A percentile compares a stretch with the other conserved stretches of the same genome.
These are phyloP conservation scores for Calyptomena viridis DNA, from an alignment of 2,113 vertebrate genomes.

Conservation along the genomic window DNA sequence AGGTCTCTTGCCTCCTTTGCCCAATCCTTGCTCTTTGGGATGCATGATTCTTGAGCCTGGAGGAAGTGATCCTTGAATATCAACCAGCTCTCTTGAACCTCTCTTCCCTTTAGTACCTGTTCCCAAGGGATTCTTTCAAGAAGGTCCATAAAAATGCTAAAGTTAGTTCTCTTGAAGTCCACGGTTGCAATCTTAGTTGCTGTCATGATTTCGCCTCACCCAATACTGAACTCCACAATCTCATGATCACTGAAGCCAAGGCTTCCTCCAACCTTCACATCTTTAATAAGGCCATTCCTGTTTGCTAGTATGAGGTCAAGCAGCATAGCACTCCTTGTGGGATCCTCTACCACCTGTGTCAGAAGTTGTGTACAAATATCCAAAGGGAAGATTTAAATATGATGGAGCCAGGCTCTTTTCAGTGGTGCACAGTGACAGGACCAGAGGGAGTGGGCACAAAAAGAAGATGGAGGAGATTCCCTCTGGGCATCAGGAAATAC, in stretches of 20 bases:
- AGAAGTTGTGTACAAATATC: background rate
- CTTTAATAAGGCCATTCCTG: background rate
- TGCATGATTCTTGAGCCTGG: background rate
- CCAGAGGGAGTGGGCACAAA: background rate
- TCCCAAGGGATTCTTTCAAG: background rate
- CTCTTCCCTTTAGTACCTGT: background rate
- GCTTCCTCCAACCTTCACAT: background rate
- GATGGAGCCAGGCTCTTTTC: background rate
- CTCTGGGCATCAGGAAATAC: background rate
- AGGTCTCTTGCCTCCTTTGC: background rate
- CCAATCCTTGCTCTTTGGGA: background rate
- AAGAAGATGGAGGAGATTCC: background rate
- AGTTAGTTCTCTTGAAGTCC: background rate
- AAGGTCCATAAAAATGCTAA: background rate
- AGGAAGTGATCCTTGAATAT: background rate
- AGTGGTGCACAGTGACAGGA: background rate
- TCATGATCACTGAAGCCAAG: background rate
- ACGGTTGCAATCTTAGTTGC: background rate
- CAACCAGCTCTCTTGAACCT: background rate
- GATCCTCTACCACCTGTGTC: background rate
- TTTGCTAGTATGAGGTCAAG: background rate
- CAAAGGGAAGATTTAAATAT: background rate
- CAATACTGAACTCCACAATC: background rate
- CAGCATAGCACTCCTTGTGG: background rate
- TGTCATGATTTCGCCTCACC: background rate